Evolutionary conservation across 2,888 invertebrate genomes (phyloP), one percentile per base, ranked within the genome.

Genomic region (Meghimatium bilineatum): DNA sequence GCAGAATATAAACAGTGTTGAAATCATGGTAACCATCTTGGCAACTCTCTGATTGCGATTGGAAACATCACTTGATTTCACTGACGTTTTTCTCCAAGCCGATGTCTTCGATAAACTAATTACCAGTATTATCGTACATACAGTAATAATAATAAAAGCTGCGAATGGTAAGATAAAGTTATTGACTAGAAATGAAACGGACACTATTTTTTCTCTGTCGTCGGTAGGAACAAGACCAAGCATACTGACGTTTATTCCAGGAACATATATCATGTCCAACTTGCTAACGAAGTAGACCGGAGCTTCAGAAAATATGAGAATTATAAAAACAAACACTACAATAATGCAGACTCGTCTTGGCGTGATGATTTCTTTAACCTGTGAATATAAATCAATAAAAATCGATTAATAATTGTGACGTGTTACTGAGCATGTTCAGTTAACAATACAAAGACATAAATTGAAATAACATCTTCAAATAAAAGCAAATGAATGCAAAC

Each of bases 11-110:
- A 69, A 69, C 1, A 69, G 38, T 36, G 26, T 17, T 14, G 74
- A 44, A n/a, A 74, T 44, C 74, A 74, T 74, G 1, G n/a, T 29
- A n/a, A 74, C 49, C 74, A 74, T 44, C 44, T 74, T 74, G 5
- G 74, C 74, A 5, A 29, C 52, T 20, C 26, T 44, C 29, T 49
- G 49, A 20, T 74, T 52, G 0, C 74, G 74, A 17, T 10, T 29
- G 32, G 49, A 10, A n/a, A 44, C 32, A 36, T 29, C 49, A 12
- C 20, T 32, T 1, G 29, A 14, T 12, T 36, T 69, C 8, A 38
- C 26, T 29, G 26, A 38, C 8, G 38, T 38, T 23, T 44, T 23
- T 10, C 74, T n/a, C 74, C 74, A 74, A n/a, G 34, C 29, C 3
- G n/a, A 17, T n/a, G n/a, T 29, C n/a, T n/a, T 52, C n/a, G 0